Evolutionary conservation across 1,140 invertebrate species (phyloP).

Genomic region (Ectropis grisescens): DNA sequence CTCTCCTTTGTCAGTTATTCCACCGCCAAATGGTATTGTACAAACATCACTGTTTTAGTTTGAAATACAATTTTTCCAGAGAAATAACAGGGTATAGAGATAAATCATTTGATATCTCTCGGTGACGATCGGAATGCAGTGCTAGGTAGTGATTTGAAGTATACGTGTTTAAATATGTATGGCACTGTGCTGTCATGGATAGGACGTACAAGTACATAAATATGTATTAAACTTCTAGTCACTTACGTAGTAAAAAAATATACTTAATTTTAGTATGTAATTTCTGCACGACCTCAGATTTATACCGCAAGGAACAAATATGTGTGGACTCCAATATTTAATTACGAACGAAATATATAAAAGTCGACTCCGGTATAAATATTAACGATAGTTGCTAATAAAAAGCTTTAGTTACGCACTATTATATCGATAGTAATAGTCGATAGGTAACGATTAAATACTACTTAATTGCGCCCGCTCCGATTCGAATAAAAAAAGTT

Average conservation of each 20-base stretch:
- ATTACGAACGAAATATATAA: no score
- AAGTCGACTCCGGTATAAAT: constrained; percentile 37
- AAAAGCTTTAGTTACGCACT: constrained; percentile 41
- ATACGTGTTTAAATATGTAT: no score
- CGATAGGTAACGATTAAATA: constrained; percentile 13
- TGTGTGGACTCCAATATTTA: no score
- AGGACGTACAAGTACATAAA: background rate
- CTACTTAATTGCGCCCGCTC: constrained; percentile 21
- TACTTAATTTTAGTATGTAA: background rate
- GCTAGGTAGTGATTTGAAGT: no score
- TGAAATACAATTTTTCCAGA: no score
- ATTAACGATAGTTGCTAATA: constrained; percentile 32
- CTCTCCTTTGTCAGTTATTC: no score
- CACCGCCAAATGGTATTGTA: no score
- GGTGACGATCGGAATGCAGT: no score
- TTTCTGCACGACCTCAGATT: background rate
- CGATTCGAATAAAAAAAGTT: constrained; percentile 9
- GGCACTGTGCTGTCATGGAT: no score
- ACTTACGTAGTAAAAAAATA: background rate
- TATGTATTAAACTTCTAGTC: background rate
- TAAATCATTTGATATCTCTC: no score
- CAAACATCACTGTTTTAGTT: no score
- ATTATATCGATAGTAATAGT: constrained; percentile 21
- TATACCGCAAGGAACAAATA: constrained; percentile 6
- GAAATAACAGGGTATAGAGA: no score